These are phyloP conservation scores for Zygaena filipendulae DNA, from an alignment of 2,888 invertebrate genomes.

Conservation along the genomic window DNA sequence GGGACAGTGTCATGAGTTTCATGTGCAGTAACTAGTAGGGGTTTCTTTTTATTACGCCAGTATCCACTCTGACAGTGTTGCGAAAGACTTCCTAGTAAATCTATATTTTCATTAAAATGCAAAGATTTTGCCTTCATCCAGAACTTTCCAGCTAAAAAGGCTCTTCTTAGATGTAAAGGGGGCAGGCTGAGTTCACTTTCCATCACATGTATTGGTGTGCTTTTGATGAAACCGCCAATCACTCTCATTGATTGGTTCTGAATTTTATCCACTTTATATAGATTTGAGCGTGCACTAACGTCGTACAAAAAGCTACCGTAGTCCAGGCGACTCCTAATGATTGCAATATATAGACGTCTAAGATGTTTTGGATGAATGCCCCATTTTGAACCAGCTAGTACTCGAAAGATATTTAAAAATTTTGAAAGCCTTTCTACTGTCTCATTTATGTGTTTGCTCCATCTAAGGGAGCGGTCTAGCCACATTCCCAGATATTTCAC, in stretches of 20 bases:
- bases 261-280: conserved; percentile 9
- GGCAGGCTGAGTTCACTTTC: conserved; percentile 9
- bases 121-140: conserved; percentile 6
- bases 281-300: conserved; percentile 6
- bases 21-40: conserved; percentile 2
- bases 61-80: too few relatives aligned
- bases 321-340: conserved; percentile 10
- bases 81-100: too few relatives aligned
- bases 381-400: conserved; percentile 9
- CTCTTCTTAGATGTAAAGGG: conserved; percentile 9
- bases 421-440: conserved; percentile 4
- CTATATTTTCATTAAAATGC: background rate
- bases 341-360: conserved; percentile 6
- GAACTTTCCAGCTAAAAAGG: conserved; percentile 10
- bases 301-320: conserved; percentile 10
- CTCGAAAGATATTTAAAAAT: conserved; percentile 5
- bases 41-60: conserved; percentile 4
- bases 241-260: conserved; percentile 12
- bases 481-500: conserved; percentile 13
- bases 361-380: conserved; percentile 9
- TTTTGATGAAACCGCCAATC: conserved; percentile 12
- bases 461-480: conserved; percentile 10
- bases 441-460: conserved; percentile 10
- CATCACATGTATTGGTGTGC: conserved; percentile 12
- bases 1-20: background rate